Evolutionary conservation across 1,140 invertebrate genomes (phyloP), one percentile per base, ranked within the genome.

Genomic region (Trialeurodes vaporariorum): DNA sequence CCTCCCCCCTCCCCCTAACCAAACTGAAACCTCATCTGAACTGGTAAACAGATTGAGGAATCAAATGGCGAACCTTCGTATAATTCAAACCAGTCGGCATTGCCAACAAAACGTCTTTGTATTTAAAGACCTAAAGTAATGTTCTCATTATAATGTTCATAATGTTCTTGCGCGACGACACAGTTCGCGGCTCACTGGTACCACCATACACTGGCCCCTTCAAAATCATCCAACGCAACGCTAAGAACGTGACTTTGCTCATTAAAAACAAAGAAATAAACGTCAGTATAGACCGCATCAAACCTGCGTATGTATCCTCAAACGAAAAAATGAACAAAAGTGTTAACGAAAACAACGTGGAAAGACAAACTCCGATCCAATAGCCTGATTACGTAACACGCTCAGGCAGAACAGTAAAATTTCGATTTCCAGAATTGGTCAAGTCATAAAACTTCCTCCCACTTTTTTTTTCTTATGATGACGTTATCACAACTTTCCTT

Each of bases 91-190:
- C 2, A 23, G 2, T 25, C n/a, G 24, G 9, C 34, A 67, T 13
- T 5, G 58, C 11, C 12, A 23, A 61, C 12, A 27, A 21, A 65
- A 66, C 22, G 27, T 68, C 1, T 74, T 72, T 25, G 67, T 73
- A 0, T 67, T 64, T 27, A 67, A 69, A 66, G 70, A 73, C 12
- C 67, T 71, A 11, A 17, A 25, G n/a, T 64, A 63, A 12, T 66
- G 61, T 1, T 24, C 70, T 2, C 69, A 72, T 63, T n/a, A n/a
- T n/a, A n/a, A n/a, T n/a, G n/a, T n/a, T n/a, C n/a, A n/a, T n/a
- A n/a, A 72, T 75, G 2, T 75, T 73, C 60, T 1, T 73, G 11
- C 65, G 74, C 0, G 2, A 49, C 5, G 71, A 73, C 60, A 21
- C 62, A 0, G 67, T 69, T 0, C 60, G 59, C 2, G 25, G 49